phyloP scores from a whole-genome alignment of 2,113 vertebrate genomes.

The Scalopus aquaticus region DNA sequence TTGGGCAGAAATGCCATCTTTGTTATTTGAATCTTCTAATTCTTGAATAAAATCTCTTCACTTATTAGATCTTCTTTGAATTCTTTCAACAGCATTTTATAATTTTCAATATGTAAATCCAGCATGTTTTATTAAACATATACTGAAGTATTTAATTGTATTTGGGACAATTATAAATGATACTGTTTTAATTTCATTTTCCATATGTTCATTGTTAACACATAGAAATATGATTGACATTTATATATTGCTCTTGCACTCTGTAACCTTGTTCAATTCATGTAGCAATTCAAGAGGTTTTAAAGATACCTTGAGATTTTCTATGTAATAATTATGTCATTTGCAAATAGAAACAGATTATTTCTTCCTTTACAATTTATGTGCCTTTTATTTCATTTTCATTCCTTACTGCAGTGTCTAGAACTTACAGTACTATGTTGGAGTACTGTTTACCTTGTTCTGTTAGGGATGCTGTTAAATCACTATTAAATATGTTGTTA shows the following conservation, averaged over 20 bases:
- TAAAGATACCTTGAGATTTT: neutral
- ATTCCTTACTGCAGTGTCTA: neutral
- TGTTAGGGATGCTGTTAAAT: neutral
- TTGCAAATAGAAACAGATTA: neutral
- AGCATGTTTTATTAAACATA: neutral
- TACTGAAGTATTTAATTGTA: neutral
- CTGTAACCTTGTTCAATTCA: neutral
- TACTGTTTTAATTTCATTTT: neutral
- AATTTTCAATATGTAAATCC: neutral
- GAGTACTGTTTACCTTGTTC: neutral
- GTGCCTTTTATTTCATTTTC: neutral
- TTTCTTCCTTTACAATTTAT: neutral
- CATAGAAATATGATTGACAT: neutral
- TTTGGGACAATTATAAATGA: neutral
- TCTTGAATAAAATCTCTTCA: neutral
- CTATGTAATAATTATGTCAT: neutral
- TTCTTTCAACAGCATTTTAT: neutral
- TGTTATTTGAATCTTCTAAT: neutral
- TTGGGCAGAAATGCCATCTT: neutral
- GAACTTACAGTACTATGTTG: neutral
- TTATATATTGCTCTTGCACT: neutral
- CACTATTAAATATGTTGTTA: neutral
- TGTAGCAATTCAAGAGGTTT: neutral
- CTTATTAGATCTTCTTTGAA: neutral
- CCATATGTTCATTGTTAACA: neutral